Evolutionary conservation across 2,888 invertebrate species (phyloP).

Genomic region (Pantelozetes paolii): DNA sequence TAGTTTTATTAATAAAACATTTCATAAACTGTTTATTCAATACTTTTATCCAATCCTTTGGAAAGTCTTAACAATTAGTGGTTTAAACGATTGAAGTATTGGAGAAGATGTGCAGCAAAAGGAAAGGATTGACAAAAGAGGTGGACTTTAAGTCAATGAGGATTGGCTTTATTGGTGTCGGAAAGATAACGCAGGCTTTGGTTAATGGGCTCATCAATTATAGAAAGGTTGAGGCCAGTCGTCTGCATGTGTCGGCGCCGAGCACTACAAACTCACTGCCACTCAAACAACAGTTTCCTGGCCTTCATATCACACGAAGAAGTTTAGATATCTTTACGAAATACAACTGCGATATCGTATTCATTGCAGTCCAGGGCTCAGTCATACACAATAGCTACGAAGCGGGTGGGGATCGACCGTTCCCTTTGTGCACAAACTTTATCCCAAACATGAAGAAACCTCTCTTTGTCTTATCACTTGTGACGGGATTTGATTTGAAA

Average conservation of each 20-base stretch:
- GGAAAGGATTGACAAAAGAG: not conserved
- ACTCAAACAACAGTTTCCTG: conserved; percentile 38
- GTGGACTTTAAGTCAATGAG: conserved; percentile 39
- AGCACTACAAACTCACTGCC: conserved; percentile 36
- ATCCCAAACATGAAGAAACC: conserved; percentile 40
- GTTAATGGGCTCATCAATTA: conserved; percentile 41
- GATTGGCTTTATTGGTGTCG: conserved; percentile 37
- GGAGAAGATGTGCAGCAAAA: no score
- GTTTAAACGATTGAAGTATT: no score
- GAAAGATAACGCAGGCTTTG: conserved; percentile 34
- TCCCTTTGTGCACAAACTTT: conserved; percentile 39
- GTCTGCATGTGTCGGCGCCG: conserved; percentile 41
- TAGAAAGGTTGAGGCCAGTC: conserved; percentile 28
- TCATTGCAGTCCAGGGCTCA: conserved; percentile 42
- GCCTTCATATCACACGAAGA: conserved; percentile 36
- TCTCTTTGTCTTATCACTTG: conserved; percentile 41
- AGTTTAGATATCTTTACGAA: conserved; percentile 40
- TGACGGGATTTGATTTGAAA: conserved; percentile 19
- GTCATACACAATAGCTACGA: conserved; percentile 38
- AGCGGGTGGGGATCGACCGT: conserved; percentile 32
- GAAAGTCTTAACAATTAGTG: no score
- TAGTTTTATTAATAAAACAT: no score
- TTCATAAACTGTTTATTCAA: no score
- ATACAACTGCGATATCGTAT: conserved; percentile 44
- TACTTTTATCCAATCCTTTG: no score